These are phyloP conservation scores for Calephelis perditalis DNA, from an alignment of 2,888 invertebrate species.

Conservation along the genomic window DNA sequence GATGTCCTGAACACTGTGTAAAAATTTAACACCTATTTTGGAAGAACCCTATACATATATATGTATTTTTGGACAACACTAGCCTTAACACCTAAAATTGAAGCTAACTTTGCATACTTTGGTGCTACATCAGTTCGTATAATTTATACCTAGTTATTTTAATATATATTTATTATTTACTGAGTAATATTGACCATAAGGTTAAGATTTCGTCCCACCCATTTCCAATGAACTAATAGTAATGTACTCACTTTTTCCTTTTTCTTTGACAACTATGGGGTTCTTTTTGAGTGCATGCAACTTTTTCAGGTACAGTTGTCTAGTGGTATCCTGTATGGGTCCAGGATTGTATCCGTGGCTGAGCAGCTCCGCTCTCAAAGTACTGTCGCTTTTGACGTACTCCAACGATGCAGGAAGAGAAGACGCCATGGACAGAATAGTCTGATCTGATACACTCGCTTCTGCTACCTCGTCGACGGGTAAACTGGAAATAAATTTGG, in stretches of 20 bases:
- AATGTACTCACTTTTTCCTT: slow-evolving; percentile 46
- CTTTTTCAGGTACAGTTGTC: slow-evolving; percentile 86
- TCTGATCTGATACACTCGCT: slow-evolving; percentile 48
- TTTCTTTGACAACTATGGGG: slow-evolving; percentile 38
- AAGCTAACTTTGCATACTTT: too few species aligned
- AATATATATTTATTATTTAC: too few species aligned
- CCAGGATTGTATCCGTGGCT: slow-evolving; percentile 85
- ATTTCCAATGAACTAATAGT: too few species aligned
- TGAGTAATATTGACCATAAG: too few species aligned
- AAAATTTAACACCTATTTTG: too few species aligned
- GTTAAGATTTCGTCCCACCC: too few species aligned
- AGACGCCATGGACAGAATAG: slow-evolving; percentile 63
- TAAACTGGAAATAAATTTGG: slow-evolving; percentile 38
- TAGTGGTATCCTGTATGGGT: slow-evolving; percentile 88
- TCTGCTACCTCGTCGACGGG: slow-evolving; percentile 53
- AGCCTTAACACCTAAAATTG: too few species aligned
- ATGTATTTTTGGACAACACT: too few species aligned
- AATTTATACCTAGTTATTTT: too few species aligned
- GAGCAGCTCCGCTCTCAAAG: slow-evolving; percentile 80
- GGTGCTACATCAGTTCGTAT: too few species aligned
- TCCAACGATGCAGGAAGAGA: slow-evolving; percentile 80
- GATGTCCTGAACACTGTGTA: too few species aligned
- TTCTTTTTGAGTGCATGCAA: slow-evolving; percentile 78
- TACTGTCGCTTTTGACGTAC: slow-evolving; percentile 79
- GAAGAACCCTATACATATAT: too few species aligned